Base-by-base conservation (phyloP, 2,888 invertebrate species). In the Marronus borbonicus region DNA sequence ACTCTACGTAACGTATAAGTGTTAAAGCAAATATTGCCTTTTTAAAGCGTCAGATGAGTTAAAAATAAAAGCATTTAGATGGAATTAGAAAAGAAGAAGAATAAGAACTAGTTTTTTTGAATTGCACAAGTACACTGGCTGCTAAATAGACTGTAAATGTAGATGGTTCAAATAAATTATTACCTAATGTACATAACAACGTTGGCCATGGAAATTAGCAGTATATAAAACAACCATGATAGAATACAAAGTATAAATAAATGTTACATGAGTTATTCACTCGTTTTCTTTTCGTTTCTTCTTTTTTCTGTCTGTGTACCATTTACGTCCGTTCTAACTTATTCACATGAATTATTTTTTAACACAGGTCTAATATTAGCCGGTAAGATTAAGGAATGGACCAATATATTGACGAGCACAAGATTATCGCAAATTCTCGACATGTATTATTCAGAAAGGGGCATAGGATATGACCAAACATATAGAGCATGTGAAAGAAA, bases 381-480 rank as follows among this genome's bases (percentile, higher is more conserved):
- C 0, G 89, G 88, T 55, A 87, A 91, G 83, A 84, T 92, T 17
- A 87, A 89, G 14, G 85, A 85, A 49, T 93, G 93, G 93, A 84
- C 90, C 3, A 87, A 89, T 75, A 88, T 89, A 77, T 86, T 92
- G 62, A 87, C 89, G 4, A 89, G 90, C 24, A 86, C 93, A 28
- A 88, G 91, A 14, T 86, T 93, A 0, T 92, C 93, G 0, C 93
- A 93, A 88, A 85, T 93, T 14, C 86, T 93, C 62, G 92, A 93
- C 80, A 93, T 93, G 93, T 94, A 93, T 85, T 94, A 93, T 84
- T 93, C 93, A 0, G 88, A 91, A 80, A 89, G 90, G 78, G 93
- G 93, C 0, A 88, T 92, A 0, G 90, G 91, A 0, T 92, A 92
- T 82, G 89, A 92, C 31, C 86, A 88, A 0, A 87, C 87, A 49